A percentile compares a stretch with the other conserved stretches of the same genome.
These are phyloP conservation scores for Paramormyrops hopkinsi DNA, from an alignment of 2,797 vertebrate genomes.

Conservation along the genomic window DNA sequence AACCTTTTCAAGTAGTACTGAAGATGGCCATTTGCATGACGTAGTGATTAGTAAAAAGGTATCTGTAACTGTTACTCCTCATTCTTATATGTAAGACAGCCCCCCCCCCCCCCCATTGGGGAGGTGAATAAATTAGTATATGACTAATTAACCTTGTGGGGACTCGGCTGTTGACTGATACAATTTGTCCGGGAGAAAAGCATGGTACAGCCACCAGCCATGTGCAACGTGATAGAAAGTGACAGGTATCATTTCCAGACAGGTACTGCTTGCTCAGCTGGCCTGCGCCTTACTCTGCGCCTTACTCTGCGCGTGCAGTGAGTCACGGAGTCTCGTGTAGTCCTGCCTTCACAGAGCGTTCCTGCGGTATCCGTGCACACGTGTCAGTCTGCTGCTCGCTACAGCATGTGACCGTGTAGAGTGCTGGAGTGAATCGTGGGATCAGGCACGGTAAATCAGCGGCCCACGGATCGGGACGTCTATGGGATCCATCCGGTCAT, in stretches of 20 bases:
- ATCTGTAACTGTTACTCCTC: not conserved
- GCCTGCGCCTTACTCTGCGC: not conserved
- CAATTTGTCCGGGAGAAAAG: not conserved
- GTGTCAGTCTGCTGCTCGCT: not conserved
- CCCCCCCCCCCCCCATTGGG: not conserved
- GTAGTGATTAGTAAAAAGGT: not conserved
- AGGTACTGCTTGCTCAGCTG: not conserved
- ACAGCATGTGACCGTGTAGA: not conserved
- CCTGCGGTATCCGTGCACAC: not conserved
- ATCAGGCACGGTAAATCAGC: not conserved
- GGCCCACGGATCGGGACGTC: not conserved
- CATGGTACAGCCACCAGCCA: not conserved
- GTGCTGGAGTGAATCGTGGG: not conserved
- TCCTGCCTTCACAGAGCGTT: not conserved
- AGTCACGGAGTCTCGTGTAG: not conserved
- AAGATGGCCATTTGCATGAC: not conserved
- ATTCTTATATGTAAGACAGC: not conserved
- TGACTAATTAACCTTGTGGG: not conserved
- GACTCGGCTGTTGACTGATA: not conserved
- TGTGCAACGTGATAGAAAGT: not conserved
- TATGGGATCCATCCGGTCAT: not conserved
- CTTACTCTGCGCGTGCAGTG: not conserved
- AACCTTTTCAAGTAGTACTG: not conserved
- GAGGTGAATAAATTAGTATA: conserved; percentile 5
- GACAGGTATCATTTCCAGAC: not conserved